Conservation (phyloP, 2,113 vertebrate species). For the Corythoichthys haematopterus region DNA sequence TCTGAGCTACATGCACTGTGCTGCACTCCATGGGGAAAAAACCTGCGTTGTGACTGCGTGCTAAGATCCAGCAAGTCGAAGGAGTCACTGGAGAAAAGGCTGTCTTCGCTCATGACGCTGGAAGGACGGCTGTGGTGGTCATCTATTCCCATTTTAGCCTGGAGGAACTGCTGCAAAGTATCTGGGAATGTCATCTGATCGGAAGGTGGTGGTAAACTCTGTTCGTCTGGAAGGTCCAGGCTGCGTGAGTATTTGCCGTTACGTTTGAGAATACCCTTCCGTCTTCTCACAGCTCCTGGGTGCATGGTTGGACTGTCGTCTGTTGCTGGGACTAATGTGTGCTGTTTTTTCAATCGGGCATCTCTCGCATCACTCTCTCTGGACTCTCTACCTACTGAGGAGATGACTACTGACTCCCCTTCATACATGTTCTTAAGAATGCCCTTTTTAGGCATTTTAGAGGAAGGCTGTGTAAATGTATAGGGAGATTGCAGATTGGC, state of each 20-base stretch:
- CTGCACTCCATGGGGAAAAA: slow-evolving; percentile 47
- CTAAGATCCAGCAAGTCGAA: slow-evolving; percentile 72
- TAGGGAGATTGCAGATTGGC: slow-evolving; percentile 30
- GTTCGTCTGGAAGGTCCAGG: slow-evolving; percentile 62
- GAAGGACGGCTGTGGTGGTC: slow-evolving; percentile 60
- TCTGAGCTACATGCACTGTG: slow-evolving; percentile 57
- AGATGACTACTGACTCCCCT: slow-evolving; percentile 54
- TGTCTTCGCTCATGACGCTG: slow-evolving; percentile 74
- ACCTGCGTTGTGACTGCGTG: slow-evolving; percentile 43
- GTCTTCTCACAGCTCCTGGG: slow-evolving; percentile 57
- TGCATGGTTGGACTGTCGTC: slow-evolving; percentile 41
- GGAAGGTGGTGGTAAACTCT: slow-evolving; percentile 9
- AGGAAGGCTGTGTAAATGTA: slow-evolving; percentile 58
- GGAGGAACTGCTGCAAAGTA: slow-evolving; percentile 61
- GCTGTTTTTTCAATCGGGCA: slow-evolving; percentile 19
- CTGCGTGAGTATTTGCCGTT: slow-evolving; percentile 75
- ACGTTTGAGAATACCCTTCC: slow-evolving; percentile 75
- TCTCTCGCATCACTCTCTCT: slow-evolving; percentile 17
- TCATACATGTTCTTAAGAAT: slow-evolving; percentile 72
- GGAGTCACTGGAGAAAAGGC: slow-evolving; percentile 72
- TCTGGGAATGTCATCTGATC: slow-evolving; percentile 43
- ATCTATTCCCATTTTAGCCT: slow-evolving; percentile 17
- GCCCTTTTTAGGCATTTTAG: slow-evolving; percentile 75
- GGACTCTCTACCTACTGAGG: slow-evolving; percentile 44
- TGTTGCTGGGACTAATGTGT: slow-evolving; percentile 12